A percentile compares a stretch with the other conserved stretches of the same genome.
Conservation (phyloP, 2,888 invertebrate species). For the Geotrupes spiniger region DNA sequence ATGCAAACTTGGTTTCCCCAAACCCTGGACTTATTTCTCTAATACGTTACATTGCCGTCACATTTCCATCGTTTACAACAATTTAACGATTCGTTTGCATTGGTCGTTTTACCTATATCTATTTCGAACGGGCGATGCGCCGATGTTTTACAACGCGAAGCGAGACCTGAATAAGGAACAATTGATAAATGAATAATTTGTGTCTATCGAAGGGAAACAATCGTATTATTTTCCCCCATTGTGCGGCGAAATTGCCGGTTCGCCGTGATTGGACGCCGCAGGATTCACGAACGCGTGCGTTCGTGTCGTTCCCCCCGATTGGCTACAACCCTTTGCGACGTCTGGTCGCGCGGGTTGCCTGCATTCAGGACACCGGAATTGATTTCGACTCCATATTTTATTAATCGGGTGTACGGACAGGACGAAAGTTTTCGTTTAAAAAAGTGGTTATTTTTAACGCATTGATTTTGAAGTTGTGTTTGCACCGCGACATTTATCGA, state of each 20-base stretch:
- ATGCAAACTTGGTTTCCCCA: too few relatives aligned
- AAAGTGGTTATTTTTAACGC: conserved; percentile 2
- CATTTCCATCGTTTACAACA: too few relatives aligned
- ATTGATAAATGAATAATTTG: conserved; percentile 11
- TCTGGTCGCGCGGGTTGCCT: conserved; percentile 14
- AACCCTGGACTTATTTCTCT: too few relatives aligned
- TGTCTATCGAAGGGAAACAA: conserved; percentile 34
- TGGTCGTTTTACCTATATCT: too few relatives aligned
- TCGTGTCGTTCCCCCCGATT: conserved; percentile 38
- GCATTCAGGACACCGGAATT: conserved; percentile 8
- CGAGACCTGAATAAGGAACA: neutral
- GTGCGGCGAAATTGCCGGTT: conserved; percentile 34
- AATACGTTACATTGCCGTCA: too few relatives aligned
- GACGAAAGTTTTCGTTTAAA: conserved; percentile 11
- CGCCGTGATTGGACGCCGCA: conserved; percentile 37
- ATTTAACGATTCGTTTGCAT: too few relatives aligned
- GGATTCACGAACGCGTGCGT: conserved; percentile 39
- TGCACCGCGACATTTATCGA: too few relatives aligned
- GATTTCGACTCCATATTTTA: conserved; percentile 8
- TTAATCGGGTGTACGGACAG: too few relatives aligned
- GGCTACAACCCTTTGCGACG: conserved; percentile 25
- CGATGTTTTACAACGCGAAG: too few relatives aligned
- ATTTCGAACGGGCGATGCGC: too few relatives aligned
- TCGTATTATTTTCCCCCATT: conserved; percentile 42
- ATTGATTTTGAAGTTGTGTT: too few relatives aligned